A percentile compares a stretch with the other conserved stretches of the same genome.
These are phyloP conservation scores for Acanthurus leucopareius DNA, from an alignment of 2,797 vertebrate species.

Conservation along the genomic window DNA sequence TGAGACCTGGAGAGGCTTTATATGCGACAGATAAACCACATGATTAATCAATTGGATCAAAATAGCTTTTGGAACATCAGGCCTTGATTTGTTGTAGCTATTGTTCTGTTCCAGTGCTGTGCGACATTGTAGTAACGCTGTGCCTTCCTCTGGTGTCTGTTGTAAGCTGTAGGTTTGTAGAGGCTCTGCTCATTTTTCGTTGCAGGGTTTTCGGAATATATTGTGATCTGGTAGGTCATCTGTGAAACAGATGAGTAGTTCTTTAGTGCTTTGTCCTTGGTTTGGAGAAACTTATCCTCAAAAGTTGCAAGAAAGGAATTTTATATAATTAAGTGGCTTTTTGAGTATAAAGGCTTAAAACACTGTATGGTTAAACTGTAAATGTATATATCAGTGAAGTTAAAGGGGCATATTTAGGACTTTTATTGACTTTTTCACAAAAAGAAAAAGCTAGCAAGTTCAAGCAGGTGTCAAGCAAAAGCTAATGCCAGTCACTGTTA, in stretches of 20 bases:
- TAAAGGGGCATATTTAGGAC: background rate
- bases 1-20: conserved; percentile 11
- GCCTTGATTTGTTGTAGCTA: conserved; percentile 38
- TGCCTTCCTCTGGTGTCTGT: conserved; percentile 63
- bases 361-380: background rate
- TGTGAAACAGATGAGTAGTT: background rate
- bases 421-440: conserved; percentile 9
- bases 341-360: conserved; percentile 1
- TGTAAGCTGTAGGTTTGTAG: conserved; percentile 37
- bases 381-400: background rate
- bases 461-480: conserved; percentile 4
- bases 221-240: conserved; percentile 5
- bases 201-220: conserved; percentile 11
- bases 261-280: background rate
- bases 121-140: conserved; percentile 45
- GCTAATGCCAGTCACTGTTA: background rate
- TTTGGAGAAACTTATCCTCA: background rate
- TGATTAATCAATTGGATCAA: conserved; percentile 6
- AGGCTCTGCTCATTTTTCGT: conserved; percentile 27
- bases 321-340: conserved; percentile 14
- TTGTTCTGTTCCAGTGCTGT: conserved; percentile 60
- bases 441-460: background rate
- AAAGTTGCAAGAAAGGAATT: background rate
- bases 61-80: conserved; percentile 38
- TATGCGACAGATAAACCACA: conserved; percentile 23